Evolutionary conservation across 2,797 vertebrate genomes (phyloP).

Genomic region (Lepidocolaptes lacrymiger): DNA sequence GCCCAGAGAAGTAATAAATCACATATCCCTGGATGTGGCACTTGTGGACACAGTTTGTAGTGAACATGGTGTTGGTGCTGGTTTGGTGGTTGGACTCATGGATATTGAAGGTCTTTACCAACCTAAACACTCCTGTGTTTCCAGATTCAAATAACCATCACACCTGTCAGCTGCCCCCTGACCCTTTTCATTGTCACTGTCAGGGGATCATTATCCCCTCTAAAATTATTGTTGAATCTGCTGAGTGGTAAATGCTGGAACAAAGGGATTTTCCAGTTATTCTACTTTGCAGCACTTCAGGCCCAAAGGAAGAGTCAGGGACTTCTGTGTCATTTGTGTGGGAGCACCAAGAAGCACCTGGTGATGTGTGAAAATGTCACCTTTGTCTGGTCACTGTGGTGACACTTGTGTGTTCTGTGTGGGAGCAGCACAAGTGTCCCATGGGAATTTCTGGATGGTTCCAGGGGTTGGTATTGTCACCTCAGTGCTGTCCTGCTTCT

Average conservation of each 20-base stretch:
- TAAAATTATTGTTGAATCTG: not conserved
- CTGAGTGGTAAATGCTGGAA: not conserved
- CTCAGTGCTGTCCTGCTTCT: not conserved
- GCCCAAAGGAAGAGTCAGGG: not conserved
- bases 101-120: not conserved
- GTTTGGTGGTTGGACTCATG: not conserved
- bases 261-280: not conserved
- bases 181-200: not conserved
- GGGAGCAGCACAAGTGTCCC: not conserved
- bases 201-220: not conserved
- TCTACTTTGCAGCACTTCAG: not conserved
- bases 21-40: not conserved
- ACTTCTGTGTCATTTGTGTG: not conserved
- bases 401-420: not conserved
- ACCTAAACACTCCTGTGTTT: not conserved
- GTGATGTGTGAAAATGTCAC: rapidly evolving
- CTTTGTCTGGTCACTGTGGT: not conserved
- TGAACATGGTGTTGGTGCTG: not conserved
- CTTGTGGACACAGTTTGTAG: not conserved
- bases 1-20: not conserved
- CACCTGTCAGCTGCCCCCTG: not conserved
- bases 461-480: not conserved
- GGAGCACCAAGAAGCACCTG: not conserved
- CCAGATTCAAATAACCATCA: not conserved
- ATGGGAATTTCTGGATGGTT: not conserved